phyloP scores from a whole-genome alignment of 2,113 vertebrate species.

The Melanerpes aurifrons region DNA sequence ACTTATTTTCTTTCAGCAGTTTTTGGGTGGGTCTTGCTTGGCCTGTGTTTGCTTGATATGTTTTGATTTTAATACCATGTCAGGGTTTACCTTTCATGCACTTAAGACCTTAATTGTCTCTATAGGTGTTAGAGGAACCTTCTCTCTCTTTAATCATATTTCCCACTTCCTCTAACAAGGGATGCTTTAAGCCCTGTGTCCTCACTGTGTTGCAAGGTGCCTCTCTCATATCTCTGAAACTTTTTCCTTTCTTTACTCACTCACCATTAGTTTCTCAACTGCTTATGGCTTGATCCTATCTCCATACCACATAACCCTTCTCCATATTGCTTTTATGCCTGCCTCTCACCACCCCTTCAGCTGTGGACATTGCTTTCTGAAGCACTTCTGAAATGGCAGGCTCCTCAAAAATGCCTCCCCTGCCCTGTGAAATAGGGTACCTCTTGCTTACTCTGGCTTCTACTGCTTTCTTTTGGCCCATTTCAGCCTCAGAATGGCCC shows the following conservation, averaged over 20 bases:
- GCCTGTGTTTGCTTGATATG: neutral
- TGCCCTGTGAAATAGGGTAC: rapidly evolving
- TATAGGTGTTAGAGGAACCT: neutral
- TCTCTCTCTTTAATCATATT: neutral
- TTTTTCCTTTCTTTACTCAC: neutral
- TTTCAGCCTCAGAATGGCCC: neutral
- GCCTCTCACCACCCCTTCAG: neutral
- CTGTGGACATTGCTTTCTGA: neutral
- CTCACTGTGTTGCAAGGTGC: neutral
- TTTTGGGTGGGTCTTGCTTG: neutral
- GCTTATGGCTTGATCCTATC: neutral
- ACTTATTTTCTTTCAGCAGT: neutral
- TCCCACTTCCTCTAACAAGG: neutral
- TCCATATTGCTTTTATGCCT: neutral
- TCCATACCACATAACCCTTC: neutral
- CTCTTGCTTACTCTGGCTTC: neutral
- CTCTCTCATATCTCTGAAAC: neutral
- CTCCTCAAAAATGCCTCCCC: neutral
- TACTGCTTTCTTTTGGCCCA: neutral
- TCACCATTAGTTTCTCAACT: neutral
- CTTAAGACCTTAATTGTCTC: neutral
- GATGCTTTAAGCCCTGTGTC: neutral
- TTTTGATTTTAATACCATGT: neutral
- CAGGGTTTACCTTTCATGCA: neutral
- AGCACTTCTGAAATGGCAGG: neutral